Percentiles rank a stretch among this genome's conserved stretches.
Evolutionary conservation across 2,797 vertebrate genomes (phyloP).

Genomic region (Anguilla marmorata): DNA sequence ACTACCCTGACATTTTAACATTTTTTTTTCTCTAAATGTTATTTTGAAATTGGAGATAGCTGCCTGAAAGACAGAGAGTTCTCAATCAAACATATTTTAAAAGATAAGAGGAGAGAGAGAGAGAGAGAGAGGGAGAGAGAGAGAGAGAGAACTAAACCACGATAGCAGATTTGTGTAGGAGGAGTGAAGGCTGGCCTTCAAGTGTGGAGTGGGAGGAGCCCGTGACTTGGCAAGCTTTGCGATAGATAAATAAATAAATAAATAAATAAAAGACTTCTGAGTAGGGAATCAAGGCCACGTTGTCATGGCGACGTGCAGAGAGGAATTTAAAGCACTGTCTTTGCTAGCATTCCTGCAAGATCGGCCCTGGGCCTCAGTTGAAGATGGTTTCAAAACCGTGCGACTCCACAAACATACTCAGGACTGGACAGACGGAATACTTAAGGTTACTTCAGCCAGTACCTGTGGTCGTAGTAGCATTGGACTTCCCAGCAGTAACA

Average conservation of each 20-base stretch:
- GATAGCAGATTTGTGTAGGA: not conserved
- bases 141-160: not conserved
- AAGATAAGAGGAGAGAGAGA: not conserved
- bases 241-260: not conserved
- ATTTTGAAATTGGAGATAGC: not conserved
- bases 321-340: not conserved
- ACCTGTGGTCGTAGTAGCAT: not conserved
- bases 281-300: not conserved
- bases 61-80: not conserved
- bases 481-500: not conserved
- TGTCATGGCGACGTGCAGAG: not conserved
- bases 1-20: not conserved
- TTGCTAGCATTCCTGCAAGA: not conserved
- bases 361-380: not conserved
- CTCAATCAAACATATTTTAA: not conserved
- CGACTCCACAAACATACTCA: not conserved
- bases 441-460: no score
- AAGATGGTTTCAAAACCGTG: not conserved
- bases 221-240: not conserved
- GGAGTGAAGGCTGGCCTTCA: not conserved
- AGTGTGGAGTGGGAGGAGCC: not conserved
- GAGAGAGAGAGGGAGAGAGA: not conserved
- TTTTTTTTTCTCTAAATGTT: not conserved
- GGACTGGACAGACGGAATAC: not conserved
- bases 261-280: not conserved